Percentiles rank a stretch among this genome's conserved stretches.
These are phyloP conservation scores for Nylanderia fulva DNA, from an alignment of 1,140 invertebrate species.

Conservation along the genomic window DNA sequence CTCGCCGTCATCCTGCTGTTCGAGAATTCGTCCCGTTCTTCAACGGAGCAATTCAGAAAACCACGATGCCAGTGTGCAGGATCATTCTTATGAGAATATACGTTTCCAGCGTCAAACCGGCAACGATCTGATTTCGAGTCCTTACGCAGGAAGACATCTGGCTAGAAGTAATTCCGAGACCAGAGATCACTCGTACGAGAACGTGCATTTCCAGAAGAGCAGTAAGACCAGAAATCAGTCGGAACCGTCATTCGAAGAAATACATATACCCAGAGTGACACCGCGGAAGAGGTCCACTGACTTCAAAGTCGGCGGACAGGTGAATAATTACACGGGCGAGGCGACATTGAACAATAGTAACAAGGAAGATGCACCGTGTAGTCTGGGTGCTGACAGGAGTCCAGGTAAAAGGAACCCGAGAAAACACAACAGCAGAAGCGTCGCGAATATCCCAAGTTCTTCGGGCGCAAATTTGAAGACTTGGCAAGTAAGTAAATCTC, in stretches of 20 bases:
- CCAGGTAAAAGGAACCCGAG: constrained; percentile 73
- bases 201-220: constrained; percentile 76
- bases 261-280: constrained; percentile 80
- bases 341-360: constrained; percentile 40
- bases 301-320: constrained; percentile 81
- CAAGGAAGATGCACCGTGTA: constrained; percentile 75
- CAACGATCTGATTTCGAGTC: constrained; percentile 59
- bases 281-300: constrained; percentile 76
- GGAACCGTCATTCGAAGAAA: constrained; percentile 77
- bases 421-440: constrained; percentile 78
- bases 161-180: constrained; percentile 71
- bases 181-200: constrained; percentile 75
- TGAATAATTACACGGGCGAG: constrained; percentile 71
- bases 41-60: constrained; percentile 76
- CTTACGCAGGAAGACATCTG: constrained; percentile 67
- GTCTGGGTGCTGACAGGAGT: constrained; percentile 75
- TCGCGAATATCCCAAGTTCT: constrained; percentile 79
- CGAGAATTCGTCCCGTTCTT: constrained; percentile 63
- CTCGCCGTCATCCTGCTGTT: constrained; percentile 52
- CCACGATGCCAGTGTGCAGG: constrained; percentile 47
- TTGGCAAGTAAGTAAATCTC: constrained; percentile 76
- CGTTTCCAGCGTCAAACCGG: constrained; percentile 62
- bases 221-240: constrained; percentile 58
- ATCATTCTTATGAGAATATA: constrained; percentile 75
- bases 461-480: constrained; percentile 71